Evolutionary conservation across 2,797 vertebrate species (phyloP), one percentile per base, ranked within the genome.

Genomic region (Chloroceryle amazona): DNA sequence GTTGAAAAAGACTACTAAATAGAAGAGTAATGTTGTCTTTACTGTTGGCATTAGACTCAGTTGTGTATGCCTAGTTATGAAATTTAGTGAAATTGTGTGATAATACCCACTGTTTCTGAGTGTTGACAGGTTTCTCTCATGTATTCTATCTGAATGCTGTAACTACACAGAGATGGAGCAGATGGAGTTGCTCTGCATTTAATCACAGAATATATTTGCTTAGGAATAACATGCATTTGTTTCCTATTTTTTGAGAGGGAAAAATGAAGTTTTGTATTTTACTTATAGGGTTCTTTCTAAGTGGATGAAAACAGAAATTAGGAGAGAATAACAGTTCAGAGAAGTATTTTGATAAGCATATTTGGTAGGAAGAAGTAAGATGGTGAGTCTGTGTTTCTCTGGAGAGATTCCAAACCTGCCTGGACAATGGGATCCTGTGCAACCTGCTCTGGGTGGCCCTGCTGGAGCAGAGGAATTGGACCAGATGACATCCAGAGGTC

Each of bases 131-230:
- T 93, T 93, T 93, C 58, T 90, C 74, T 47, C 39, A 72, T 70
- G 15, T 58, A 35, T 72, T 83, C 25, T 58, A 3, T 65, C 54
- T 72, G 49, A 58, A 49, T 62, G 17, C 28, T 81, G 29, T 67
- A 79, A 14, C 35, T 79, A 17, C 46, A 65, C 65, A 58, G 4
- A 26, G 13, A 61, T 65, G 52, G 47, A 91, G 61, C 75, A 91
- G 75, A 63, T 89, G 76, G 72, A 88, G 47, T 52, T 88, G 29
- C 16, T 88, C 46, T 83, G 66, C 33, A 71, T 82, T 96, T 93
- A 65, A 58, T 78, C 61, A 75, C 18, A 12, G 70, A 88, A 58
- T 79, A 5, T 9, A 31, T 80, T 79, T 72, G 13, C n/a, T 66
- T 63, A 44, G 21, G 33, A 86, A 54, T 72, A 65, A 51, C 10